phyloP scores from a whole-genome alignment of 2,797 vertebrate species.

The Loris lydekkerianus region DNA sequence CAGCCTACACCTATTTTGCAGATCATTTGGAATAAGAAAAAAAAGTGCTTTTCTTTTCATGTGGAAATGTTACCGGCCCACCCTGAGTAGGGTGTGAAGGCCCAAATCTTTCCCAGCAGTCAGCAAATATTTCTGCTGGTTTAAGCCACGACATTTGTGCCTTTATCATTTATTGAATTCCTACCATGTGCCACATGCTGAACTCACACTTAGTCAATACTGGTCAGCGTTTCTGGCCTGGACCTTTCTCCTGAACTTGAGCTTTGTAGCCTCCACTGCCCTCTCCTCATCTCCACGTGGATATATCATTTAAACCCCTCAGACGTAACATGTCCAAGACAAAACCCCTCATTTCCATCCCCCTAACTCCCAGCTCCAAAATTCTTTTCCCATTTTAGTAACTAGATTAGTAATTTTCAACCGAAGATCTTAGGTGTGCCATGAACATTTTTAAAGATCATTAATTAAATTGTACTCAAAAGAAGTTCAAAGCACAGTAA shows the following conservation, averaged over 20 bases:
- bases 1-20: not conserved
- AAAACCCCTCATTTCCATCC: not conserved
- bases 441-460: too few relatives aligned
- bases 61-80: not conserved
- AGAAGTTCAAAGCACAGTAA: too few relatives aligned
- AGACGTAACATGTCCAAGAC: not conserved
- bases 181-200: not conserved
- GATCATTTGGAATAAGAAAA: conserved; percentile 47
- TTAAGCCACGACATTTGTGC: not conserved
- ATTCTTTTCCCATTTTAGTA: not conserved
- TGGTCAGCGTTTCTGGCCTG: accelerated
- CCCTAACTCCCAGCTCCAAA: not conserved
- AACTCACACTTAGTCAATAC: not conserved
- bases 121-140: not conserved
- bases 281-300: accelerated
- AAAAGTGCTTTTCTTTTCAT: not conserved
- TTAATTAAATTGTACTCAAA: too few relatives aligned
- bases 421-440: too few relatives aligned
- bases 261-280: accelerated
- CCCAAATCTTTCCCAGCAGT: not conserved
- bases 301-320: not conserved
- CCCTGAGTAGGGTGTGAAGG: not conserved
- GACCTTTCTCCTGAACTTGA: not conserved
- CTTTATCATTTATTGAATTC: not conserved
- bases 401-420: not conserved